phyloP scores from a whole-genome alignment of 2,113 vertebrate species.

The Carettochelys insculpta region DNA sequence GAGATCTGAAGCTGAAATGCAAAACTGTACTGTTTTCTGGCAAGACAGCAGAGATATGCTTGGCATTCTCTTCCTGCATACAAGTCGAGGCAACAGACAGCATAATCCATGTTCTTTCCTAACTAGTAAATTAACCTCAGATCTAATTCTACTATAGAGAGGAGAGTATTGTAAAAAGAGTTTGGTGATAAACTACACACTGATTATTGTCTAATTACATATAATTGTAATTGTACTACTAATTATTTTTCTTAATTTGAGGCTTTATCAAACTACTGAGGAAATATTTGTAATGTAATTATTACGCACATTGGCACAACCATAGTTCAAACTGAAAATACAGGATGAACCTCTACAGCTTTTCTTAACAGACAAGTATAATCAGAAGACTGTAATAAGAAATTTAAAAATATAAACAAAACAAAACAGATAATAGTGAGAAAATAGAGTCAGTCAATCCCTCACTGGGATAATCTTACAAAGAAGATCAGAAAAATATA shows the following conservation, averaged over 20 bases:
- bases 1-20: not conserved
- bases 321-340: constrained; percentile 59
- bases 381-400: constrained; percentile 41
- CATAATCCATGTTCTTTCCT: constrained; percentile 45
- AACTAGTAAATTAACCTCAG: constrained; percentile 6
- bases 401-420: not conserved
- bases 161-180: constrained; percentile 4
- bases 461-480: constrained; percentile 45
- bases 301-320: constrained; percentile 46
- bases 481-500: constrained; percentile 45
- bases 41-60: not conserved
- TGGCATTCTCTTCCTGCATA: not conserved
- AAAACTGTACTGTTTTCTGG: not conserved
- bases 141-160: constrained; percentile 39
- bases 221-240: constrained; percentile 53
- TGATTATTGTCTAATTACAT: constrained; percentile 54
- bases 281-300: constrained; percentile 67
- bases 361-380: constrained; percentile 60
- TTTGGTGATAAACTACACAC: constrained; percentile 56
- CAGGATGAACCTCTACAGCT: constrained; percentile 34
- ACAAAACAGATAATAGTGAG: constrained; percentile 36
- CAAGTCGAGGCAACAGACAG: not conserved
- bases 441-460: constrained; percentile 47
- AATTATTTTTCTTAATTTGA: constrained; percentile 67
- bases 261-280: constrained; percentile 55